These are phyloP conservation scores for Hypocryptadius cinnamomeus DNA, from an alignment of 2,113 vertebrate species.

Conservation along the genomic window DNA sequence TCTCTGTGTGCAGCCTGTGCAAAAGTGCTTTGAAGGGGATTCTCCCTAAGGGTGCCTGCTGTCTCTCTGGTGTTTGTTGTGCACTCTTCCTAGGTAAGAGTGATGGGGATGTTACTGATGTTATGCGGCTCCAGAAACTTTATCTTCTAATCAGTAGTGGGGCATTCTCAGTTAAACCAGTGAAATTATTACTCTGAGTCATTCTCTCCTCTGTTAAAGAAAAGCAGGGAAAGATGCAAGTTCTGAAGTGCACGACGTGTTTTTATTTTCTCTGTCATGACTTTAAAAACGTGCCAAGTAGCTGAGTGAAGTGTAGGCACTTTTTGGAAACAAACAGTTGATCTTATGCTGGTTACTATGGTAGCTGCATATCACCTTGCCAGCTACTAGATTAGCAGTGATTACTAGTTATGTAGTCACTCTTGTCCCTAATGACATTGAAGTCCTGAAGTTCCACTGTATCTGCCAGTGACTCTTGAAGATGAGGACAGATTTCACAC, in stretches of 20 bases:
- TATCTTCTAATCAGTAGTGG: not conserved
- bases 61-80: not conserved
- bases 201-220: not conserved
- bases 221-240: not conserved
- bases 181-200: not conserved
- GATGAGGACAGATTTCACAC: not conserved
- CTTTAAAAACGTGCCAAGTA: not conserved
- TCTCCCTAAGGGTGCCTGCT: not conserved
- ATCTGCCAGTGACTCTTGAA: not conserved
- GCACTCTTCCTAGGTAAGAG: not conserved
- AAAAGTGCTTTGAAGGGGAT: not conserved
- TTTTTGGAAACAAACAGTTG: constrained; percentile 1
- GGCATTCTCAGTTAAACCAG: not conserved
- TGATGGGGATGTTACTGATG: not conserved
- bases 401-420: not conserved
- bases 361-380: not conserved
- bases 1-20: not conserved
- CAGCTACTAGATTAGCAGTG: not conserved
- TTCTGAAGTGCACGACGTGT: not conserved
- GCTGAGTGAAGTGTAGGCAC: not conserved
- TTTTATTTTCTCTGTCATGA: not conserved
- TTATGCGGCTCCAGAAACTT: not conserved
- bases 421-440: not conserved
- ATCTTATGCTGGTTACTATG: not conserved
- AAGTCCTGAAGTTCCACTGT: not conserved